Evolutionary conservation across 2,113 vertebrate genomes (phyloP).

Genomic region (Corythoichthys intestinalis): DNA sequence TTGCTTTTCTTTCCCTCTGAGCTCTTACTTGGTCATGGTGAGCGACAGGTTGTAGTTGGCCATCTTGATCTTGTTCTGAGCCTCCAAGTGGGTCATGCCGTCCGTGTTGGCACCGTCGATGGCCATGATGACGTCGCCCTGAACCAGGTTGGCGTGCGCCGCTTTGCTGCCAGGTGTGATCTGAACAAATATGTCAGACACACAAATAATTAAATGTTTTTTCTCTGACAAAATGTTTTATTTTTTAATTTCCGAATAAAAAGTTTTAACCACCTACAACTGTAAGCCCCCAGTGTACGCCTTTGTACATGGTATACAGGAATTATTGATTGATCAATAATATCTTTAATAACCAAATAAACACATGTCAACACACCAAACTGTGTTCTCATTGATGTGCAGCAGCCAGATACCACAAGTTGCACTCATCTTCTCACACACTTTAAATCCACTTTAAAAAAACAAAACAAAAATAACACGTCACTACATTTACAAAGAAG

Average conservation of each 20-base stretch:
- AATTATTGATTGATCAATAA: too few relatives aligned
- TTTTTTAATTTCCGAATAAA: too few relatives aligned
- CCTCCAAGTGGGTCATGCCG: constrained; percentile 97
- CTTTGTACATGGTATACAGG: too few relatives aligned
- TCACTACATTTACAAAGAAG: too few relatives aligned
- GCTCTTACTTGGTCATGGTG: constrained; percentile 88
- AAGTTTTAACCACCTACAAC: too few relatives aligned
- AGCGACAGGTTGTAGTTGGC: constrained; percentile 89
- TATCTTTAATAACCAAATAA: too few relatives aligned
- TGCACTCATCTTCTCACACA: neutral
- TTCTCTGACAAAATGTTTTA: too few relatives aligned
- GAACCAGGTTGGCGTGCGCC: constrained; percentile 85
- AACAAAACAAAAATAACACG: neutral
- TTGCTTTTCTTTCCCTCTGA: neutral
- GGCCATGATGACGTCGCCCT: constrained; percentile 90
- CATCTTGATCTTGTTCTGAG: constrained; percentile 98
- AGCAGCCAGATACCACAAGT: too few relatives aligned
- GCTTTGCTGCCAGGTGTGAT: constrained; percentile 95
- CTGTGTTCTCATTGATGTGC: neutral
- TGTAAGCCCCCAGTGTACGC: too few relatives aligned
- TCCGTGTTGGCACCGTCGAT: constrained; percentile 94
- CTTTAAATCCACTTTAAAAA: too few relatives aligned
- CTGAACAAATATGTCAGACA: constrained; percentile 61
- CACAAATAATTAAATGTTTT: neutral
- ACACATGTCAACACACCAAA: neutral